These are phyloP conservation scores for Cromileptes altivelis DNA, from an alignment of 2,113 vertebrate genomes.

Conservation along the genomic window DNA sequence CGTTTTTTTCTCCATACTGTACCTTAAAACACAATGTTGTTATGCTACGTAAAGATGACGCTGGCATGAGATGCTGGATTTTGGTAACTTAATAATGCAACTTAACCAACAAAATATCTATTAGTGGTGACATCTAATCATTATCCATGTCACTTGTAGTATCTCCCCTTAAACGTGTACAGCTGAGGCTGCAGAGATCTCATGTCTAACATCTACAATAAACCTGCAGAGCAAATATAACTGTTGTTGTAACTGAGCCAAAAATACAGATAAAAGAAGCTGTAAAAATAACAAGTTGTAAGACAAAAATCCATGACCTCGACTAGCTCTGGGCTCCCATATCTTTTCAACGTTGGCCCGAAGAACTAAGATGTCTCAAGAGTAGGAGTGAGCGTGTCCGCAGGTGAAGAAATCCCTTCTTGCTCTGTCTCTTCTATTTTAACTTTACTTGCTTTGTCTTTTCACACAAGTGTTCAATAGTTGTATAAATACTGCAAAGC, in stretches of 20 bases:
- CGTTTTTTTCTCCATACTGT: no score
- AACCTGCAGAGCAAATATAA: no score
- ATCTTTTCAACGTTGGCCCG: slow-evolving; percentile 1
- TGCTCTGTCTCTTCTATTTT: background rate
- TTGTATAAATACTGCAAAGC: background rate
- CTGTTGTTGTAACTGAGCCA: background rate
- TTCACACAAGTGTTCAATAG: background rate
- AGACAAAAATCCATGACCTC: background rate
- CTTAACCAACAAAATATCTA: no score
- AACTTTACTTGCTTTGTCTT: background rate
- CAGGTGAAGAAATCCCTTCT: slow-evolving; percentile 11
- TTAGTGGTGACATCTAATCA: no score
- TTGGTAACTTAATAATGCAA: no score
- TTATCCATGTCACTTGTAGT: no score
- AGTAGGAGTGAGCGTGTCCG: background rate
- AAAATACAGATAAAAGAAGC: background rate
- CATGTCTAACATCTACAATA: background rate
- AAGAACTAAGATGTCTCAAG: slow-evolving; percentile 11
- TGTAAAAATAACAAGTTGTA: slow-evolving; percentile 1
- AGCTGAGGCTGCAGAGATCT: background rate
- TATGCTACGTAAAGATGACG: no score
- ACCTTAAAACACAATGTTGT: no score
- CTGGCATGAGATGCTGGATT: no score
- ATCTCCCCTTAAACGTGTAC: background rate
- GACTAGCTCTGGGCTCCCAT: background rate